Percentiles rank a stretch among this genome's conserved stretches.
Conservation (phyloP, 2,113 vertebrate genomes). For the Ptyas mucosa region DNA sequence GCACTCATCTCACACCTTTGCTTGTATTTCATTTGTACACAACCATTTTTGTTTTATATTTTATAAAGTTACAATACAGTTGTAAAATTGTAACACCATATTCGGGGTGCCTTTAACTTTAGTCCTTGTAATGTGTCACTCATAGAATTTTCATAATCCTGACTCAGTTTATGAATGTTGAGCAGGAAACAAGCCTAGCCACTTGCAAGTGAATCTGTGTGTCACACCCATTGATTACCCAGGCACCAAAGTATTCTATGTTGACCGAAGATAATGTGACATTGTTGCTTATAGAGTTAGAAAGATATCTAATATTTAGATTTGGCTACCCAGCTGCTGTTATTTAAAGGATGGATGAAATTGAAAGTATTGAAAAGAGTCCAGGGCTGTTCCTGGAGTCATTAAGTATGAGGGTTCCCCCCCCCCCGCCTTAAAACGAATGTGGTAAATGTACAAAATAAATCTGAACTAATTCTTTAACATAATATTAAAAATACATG, state of each 20-base stretch:
- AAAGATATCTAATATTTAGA: background rate
- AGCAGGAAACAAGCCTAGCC: background rate
- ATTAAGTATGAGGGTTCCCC: background rate
- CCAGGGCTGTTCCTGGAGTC: background rate
- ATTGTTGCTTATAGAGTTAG: constrained; percentile 1
- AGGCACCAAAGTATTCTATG: background rate
- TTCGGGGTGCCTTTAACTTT: background rate
- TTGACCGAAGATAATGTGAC: background rate
- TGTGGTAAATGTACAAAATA: background rate
- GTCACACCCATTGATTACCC: background rate
- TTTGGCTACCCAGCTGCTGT: background rate
- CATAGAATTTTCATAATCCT: background rate
- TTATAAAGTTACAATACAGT: background rate
- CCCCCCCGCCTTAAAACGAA: background rate
- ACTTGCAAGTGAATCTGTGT: background rate
- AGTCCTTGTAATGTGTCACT: background rate
- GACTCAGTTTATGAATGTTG: background rate
- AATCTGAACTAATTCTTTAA: background rate
- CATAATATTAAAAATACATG: background rate
- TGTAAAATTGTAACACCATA: background rate
- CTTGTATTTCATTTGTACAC: background rate
- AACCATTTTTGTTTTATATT: background rate
- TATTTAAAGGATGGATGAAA: background rate
- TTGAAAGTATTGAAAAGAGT: background rate
- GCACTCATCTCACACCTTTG: background rate